phyloP scores from a whole-genome alignment of 1,140 invertebrate genomes.

The Phthorimaea operculella region DNA sequence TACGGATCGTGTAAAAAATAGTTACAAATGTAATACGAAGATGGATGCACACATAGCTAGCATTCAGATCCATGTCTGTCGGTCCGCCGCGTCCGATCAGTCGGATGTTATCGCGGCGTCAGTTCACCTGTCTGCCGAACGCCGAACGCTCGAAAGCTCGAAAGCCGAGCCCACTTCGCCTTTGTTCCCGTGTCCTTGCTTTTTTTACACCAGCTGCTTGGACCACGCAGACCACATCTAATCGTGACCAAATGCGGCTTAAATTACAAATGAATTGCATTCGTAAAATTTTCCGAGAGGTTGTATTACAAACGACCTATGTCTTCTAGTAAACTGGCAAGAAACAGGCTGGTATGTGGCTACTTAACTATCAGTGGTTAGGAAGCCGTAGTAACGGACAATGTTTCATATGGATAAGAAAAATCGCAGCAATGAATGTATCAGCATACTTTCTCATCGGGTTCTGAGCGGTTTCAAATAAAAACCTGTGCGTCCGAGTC shows the following conservation, averaged over 20 bases:
- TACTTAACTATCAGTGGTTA: no score
- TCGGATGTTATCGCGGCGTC: conserved; percentile 20
- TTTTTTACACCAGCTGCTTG: background rate
- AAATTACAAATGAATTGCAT: background rate
- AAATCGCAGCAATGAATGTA: conserved; percentile 1
- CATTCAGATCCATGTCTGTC: background rate
- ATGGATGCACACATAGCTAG: background rate
- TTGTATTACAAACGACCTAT: no score
- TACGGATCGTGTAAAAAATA: no score
- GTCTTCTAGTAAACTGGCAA: no score
- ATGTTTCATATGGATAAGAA: background rate
- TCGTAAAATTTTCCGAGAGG: no score
- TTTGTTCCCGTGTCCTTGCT: background rate
- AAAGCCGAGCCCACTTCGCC: background rate
- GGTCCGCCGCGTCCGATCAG: conserved; percentile 19
- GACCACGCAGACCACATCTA: background rate
- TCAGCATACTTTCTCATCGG: conserved; percentile 2
- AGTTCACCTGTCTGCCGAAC: conserved; percentile 17
- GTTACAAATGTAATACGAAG: background rate
- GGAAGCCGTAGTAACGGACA: background rate
- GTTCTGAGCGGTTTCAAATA: background rate
- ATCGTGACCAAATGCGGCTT: background rate
- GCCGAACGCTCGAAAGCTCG: no score
- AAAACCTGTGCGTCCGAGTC: background rate
- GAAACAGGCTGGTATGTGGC: no score